Conservation (phyloP, 2,888 invertebrate species). For the Arrhopalites spinosus region DNA sequence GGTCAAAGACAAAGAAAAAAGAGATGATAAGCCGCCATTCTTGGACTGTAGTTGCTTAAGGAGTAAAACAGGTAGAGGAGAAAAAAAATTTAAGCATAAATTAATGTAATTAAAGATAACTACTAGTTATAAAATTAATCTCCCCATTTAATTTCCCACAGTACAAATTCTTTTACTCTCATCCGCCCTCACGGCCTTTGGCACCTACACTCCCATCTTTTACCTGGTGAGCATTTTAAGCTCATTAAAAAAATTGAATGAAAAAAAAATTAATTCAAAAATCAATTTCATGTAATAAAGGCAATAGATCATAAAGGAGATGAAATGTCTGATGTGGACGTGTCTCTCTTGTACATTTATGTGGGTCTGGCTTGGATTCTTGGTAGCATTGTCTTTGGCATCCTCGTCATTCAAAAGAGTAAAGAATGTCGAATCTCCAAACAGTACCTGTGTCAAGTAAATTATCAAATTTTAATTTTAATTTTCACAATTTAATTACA, state of each 20-base stretch:
- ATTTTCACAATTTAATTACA: background rate
- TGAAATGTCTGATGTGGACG: background rate
- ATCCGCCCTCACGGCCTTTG: constrained; percentile 78
- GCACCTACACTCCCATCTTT: constrained; percentile 83
- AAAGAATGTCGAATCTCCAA: constrained; percentile 83
- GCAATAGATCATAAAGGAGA: background rate
- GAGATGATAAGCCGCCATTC: constrained; percentile 80
- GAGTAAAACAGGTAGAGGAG: constrained; percentile 66
- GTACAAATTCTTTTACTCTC: constrained; percentile 80
- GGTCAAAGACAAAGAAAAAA: constrained; percentile 69
- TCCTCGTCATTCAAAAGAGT: constrained; percentile 79
- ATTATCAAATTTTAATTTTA: background rate
- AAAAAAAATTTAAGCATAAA: too few relatives aligned
- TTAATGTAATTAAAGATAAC: too few relatives aligned
- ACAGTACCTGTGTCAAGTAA: constrained; percentile 73
- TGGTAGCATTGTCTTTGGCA: constrained; percentile 79
- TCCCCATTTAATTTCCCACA: constrained; percentile 63
- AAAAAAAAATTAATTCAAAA: background rate
- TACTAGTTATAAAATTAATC: constrained; percentile 78
- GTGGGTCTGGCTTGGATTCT: constrained; percentile 82
- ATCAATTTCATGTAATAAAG: background rate
- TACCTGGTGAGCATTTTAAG: constrained; percentile 65
- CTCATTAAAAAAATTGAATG: too few relatives aligned
- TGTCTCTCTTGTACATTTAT: constrained; percentile 62
- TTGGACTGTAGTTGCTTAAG: constrained; percentile 83